Evolutionary conservation across 2,113 vertebrate species (phyloP), one percentile per base, ranked within the genome.

Genomic region (Perccottus glenii): DNA sequence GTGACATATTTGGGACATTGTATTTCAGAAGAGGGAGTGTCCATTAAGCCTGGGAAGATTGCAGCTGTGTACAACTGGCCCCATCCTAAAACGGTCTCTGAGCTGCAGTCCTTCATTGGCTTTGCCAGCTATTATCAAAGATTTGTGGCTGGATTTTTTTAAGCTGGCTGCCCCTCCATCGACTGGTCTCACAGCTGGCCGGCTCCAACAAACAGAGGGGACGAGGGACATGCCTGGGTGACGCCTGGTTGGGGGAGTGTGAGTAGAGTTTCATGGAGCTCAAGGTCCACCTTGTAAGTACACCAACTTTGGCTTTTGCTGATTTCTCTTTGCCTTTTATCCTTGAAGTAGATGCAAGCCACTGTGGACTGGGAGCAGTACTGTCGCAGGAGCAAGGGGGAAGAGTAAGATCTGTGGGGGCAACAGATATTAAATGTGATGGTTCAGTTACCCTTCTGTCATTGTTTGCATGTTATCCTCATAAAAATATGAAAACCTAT

Each of bases 81-180:
- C 9, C 14, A 1, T 5, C 52, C 44, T 6, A 46, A 11, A 0
- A 55, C 27, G 0, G 11, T 67, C 5, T 35, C 51, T 0, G 32
- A 56, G 10, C 43, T 66, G 27, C 12, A 19, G n/a, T 55, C 42
- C 0, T 67, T 57, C 12, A 32, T 57, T 1, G 52, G 32, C 0
- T 61, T 70, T 4, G 45, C 45, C 11, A 49, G 55, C 5, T 69
- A 69, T 0, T 52, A 60, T 0, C 4, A 12, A 0, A n/a, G 6
- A 0, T 72, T 72, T 12, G 47, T 64, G 15, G 55, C 59, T 19
- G 55, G 70, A 0, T 64, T 64, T 27, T 36, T 38, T 2, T 58
- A 59, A n/a, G 38, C 9, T 64, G 50, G 68, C 59, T 2, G 33
- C 59, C 58, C 2, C 38, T 53, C 10, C 67, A 70, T 2, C 1